Percentiles rank a stretch among this genome's conserved stretches.
phyloP scores from a whole-genome alignment of 2,113 vertebrate genomes.

The Myocastor coypus region DNA sequence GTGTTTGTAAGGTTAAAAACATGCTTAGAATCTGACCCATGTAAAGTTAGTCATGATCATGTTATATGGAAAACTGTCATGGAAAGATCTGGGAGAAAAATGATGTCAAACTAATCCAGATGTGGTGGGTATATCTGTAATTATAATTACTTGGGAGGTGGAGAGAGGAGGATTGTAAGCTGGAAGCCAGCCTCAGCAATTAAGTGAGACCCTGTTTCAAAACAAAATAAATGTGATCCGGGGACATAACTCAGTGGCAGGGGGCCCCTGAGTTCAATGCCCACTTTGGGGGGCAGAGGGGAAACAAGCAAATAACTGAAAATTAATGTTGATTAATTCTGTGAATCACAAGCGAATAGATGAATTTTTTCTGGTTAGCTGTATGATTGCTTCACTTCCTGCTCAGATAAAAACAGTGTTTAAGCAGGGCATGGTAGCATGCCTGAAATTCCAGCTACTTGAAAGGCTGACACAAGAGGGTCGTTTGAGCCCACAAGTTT shows the following conservation, averaged over 20 bases:
- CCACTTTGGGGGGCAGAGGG: background rate
- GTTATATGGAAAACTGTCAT: constrained; percentile 24
- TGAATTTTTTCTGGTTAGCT: background rate
- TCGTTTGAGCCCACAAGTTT: background rate
- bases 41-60: background rate
- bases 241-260: background rate
- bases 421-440: background rate
- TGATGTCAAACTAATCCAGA: background rate
- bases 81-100: constrained; percentile 3
- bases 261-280: background rate
- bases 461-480: background rate
- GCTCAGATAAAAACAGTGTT: background rate
- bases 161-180: background rate
- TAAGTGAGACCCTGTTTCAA: background rate
- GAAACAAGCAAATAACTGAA: background rate
- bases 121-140: background rate
- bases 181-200: background rate
- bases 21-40: background rate
- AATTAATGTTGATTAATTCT: background rate
- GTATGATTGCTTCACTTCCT: constrained; percentile 7
- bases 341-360: background rate
- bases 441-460: background rate
- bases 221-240: background rate
- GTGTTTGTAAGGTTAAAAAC: constrained; percentile 45
- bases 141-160: background rate